Base-by-base conservation (phyloP, 2,888 invertebrate genomes). In the Druceiella hillmani region DNA sequence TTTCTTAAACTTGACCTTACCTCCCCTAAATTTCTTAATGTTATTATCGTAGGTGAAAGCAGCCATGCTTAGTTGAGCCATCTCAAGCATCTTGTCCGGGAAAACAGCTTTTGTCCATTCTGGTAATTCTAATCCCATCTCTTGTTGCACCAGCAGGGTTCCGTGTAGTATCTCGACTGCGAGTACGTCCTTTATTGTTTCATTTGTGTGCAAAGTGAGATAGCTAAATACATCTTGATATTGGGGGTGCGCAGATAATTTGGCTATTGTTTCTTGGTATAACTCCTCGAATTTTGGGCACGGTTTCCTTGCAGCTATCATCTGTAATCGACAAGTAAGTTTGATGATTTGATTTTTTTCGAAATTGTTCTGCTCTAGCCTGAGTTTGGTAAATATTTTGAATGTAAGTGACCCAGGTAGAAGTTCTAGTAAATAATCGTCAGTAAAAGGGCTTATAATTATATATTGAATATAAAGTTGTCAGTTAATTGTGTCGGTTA, bases 151-250 rank as follows among this genome's bases (percentile, higher is more conserved):
- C 54, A 78, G 74, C 4, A 88, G 59, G 0, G 80, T 83, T 53
- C 82, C 83, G 54, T 80, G 88, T 6, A 89, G 58, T 33, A 75
- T 75, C 57, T 88, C 87, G 2, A 86, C 76, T 16, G 78, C 74
- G n/a, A 79, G 57, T 3, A 87, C 70, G 45, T 71, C 80, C 4
- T 58, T 54, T 53, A 70, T 57, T 28, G 56, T 64, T 46, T 71
- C 64, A 38, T 70, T 71, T 5, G 69, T 66, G 39, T 71, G 55
- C 51, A 63, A 64, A 27, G 76, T 74, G 26, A 89, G 57, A 49
- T 79, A 72, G 26, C 75, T 64, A 54, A 79, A 85, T 16, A 88
- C 61, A 29, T 79, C 73, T n/a, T 59, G 54, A 51, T 78, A 76
- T 71, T 69, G 51, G 54, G 69, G 55, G 68, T 76, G 47, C 66